Percentiles rank a stretch among this genome's conserved stretches.
These are phyloP conservation scores for Semaprochilodus insignis DNA, from an alignment of 2,797 vertebrate species.

Conservation along the genomic window DNA sequence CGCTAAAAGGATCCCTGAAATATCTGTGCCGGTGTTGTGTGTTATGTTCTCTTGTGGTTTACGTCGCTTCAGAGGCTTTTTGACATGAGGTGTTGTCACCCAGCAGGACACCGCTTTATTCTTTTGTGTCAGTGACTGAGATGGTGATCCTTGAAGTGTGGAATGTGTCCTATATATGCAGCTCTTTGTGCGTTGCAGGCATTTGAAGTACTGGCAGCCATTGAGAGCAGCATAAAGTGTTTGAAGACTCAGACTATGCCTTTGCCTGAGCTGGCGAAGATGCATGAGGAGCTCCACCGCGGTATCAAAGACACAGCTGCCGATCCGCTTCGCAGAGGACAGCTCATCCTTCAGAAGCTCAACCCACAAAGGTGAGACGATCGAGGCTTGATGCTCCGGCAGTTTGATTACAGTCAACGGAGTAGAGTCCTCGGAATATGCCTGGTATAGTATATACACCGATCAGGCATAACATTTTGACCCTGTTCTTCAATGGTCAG, in stretches of 20 bases:
- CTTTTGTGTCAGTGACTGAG: background rate
- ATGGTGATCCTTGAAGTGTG: background rate
- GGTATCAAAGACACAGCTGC: constrained; percentile 71
- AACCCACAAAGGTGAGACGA: constrained; percentile 76
- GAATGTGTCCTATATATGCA: background rate
- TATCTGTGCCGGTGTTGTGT: background rate
- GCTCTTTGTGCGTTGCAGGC: constrained; percentile 68
- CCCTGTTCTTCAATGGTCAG: too few species aligned
- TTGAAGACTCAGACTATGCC: constrained; percentile 72
- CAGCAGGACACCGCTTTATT: background rate
- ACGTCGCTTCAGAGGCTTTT: background rate
- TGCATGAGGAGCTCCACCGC: constrained; percentile 76
- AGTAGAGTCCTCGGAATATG: background rate
- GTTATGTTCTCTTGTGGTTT: background rate
- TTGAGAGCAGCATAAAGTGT: constrained; percentile 78
- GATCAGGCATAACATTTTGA: too few species aligned
- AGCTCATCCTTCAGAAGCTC: constrained; percentile 75
- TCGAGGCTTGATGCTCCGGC: background rate
- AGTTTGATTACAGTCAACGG: background rate
- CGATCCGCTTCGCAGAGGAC: constrained; percentile 79
- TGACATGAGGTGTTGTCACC: background rate
- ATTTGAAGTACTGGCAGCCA: constrained; percentile 77
- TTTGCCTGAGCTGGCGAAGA: constrained; percentile 69
- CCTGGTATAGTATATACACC: background rate
- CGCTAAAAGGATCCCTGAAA: background rate